Evolutionary conservation across 2,888 invertebrate species (phyloP).

Genomic region (Caenorhabditis plicata): DNA sequence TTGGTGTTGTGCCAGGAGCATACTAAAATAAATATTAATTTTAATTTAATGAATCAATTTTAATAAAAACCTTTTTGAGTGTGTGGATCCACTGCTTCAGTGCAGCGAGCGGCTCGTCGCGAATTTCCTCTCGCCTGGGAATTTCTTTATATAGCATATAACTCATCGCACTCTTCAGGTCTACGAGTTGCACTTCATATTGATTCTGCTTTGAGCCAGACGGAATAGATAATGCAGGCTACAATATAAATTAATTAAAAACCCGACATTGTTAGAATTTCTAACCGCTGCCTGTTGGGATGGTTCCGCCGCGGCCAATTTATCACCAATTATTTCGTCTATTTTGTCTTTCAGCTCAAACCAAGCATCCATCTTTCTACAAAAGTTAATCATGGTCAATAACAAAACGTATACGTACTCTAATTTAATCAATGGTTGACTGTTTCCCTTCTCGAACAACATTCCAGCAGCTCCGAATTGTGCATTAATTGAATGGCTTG

Average conservation of each 20-base stretch:
- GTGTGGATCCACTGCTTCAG: slow-evolving; percentile 77
- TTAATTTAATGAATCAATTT: too few species aligned
- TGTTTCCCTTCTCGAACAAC: slow-evolving; percentile 32
- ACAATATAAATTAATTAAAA: slow-evolving; percentile 3
- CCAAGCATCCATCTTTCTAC: slow-evolving; percentile 40
- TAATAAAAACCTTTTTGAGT: slow-evolving; percentile 70
- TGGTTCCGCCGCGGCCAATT: slow-evolving; percentile 7
- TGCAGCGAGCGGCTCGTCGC: slow-evolving; percentile 76
- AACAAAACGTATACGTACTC: slow-evolving; percentile 30
- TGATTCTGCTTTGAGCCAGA: slow-evolving; percentile 36
- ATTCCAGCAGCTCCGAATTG: slow-evolving; percentile 34
- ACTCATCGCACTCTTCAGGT: slow-evolving; percentile 83
- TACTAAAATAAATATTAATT: slow-evolving; percentile 70
- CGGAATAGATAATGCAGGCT: slow-evolving; percentile 23
- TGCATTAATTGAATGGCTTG: slow-evolving; percentile 46
- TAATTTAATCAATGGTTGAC: slow-evolving; percentile 39
- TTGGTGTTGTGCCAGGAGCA: slow-evolving; percentile 78
- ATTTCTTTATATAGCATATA: slow-evolving; percentile 79
- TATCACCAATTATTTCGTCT: slow-evolving; percentile 36
- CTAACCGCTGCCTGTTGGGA: slow-evolving; percentile 22
- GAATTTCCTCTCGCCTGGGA: slow-evolving; percentile 74
- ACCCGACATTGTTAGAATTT: neutral
- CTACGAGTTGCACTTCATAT: slow-evolving; percentile 76
- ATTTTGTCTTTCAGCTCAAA: slow-evolving; percentile 48
- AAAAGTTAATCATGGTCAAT: slow-evolving; percentile 3